Evolutionary conservation across 2,797 vertebrate species (phyloP), one percentile per base, ranked within the genome.

Genomic region (Periparus ater): DNA sequence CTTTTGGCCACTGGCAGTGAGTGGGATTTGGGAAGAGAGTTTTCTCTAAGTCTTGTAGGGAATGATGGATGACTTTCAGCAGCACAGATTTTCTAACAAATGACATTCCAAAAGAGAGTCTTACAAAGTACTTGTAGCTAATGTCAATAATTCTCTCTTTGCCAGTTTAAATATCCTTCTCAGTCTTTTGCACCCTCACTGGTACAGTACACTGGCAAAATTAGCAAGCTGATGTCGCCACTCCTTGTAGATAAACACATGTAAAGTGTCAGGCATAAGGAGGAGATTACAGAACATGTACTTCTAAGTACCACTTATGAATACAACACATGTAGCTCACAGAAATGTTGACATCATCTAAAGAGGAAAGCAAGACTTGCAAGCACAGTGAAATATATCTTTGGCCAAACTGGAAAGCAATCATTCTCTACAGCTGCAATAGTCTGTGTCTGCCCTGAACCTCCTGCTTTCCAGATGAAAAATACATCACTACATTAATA

Each of bases 211-310:
- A 85, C 82, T 95, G 91, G 95, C 93, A 95, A 96, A 96, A 97
- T 95, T 91, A 97, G 73, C 93, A 93, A 94, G 94, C 84, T 93
- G 94, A 68, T 96, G 94, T 94, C 95, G 96, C 80, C 81, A 81
- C 62, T 97, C 48, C 85, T 97, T 76, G 88, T 94, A 96, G 96
- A 96, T 96, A 97, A 97, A 97, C 94, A 95, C 78, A 40, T 91
- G 89, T 92, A 91, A 93, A 96, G 88, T 96, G 94, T 96, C 93
- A 97, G 94, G 92, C 95, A 83, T 90, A 96, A 97, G 94, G 57
- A 97, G 95, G 93, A 97, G 97, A 97, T 97, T 97, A 97, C 86
- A 86, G 92, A 94, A 96, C 77, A 89, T 63, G 55, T 93, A 93
- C 94, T 97, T 92, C 79, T 96, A 95, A 97, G 96, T 85, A 87